These are phyloP conservation scores for Halcyon senegalensis DNA, from an alignment of 2,113 vertebrate genomes.

Conservation along the genomic window DNA sequence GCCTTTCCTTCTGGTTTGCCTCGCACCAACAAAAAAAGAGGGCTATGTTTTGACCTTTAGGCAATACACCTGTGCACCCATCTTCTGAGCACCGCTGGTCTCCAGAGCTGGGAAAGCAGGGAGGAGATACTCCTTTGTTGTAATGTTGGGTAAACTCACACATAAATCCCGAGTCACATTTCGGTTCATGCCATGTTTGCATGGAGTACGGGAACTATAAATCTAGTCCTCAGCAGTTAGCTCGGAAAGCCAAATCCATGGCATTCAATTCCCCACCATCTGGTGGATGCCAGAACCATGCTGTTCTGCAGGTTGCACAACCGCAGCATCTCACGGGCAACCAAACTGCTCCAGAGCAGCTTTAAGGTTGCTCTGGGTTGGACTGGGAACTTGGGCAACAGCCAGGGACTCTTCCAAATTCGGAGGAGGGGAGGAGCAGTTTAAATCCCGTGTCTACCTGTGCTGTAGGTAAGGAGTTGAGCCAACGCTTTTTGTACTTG, in stretches of 20 bases:
- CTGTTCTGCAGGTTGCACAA: neutral
- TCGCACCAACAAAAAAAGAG: neutral
- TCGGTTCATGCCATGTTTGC: fast-evolving
- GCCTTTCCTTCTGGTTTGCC: constrained; percentile 29
- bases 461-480: neutral
- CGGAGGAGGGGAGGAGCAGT: neutral
- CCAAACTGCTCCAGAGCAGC: neutral
- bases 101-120: neutral
- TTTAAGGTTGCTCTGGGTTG: neutral
- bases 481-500: fast-evolving
- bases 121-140: neutral
- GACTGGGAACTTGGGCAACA: neutral
- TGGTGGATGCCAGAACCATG: neutral
- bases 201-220: neutral
- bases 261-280: fast-evolving
- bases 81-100: neutral
- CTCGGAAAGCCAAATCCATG: fast-evolving
- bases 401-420: neutral
- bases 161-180: neutral
- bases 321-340: neutral
- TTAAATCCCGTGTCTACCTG: fast-evolving
- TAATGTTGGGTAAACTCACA: neutral
- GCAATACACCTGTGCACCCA: constrained; percentile 3
- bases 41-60: neutral
- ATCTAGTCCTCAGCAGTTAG: neutral